Percentiles rank a stretch among this genome's conserved stretches.
phyloP scores from a whole-genome alignment of 2,113 vertebrate species.

The Tapirus terrestris region DNA sequence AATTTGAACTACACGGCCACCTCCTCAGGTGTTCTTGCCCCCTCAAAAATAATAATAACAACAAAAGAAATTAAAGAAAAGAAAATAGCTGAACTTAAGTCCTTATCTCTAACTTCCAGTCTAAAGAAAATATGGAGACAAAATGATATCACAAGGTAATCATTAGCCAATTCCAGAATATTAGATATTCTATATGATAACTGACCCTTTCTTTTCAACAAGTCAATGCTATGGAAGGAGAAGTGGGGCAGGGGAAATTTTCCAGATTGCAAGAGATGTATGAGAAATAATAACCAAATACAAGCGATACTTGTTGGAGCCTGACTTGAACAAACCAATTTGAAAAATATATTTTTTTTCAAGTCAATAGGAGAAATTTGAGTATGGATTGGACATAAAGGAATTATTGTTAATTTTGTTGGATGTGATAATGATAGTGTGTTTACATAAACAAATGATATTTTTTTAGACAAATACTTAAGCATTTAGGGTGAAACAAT shows the following conservation, averaged over 20 bases:
- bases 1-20: neutral
- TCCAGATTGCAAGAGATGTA: neutral
- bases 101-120: neutral
- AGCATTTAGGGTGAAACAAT: neutral
- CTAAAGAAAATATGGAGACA: neutral
- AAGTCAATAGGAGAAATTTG: neutral
- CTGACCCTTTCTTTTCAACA: neutral
- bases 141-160: neutral
- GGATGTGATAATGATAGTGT: neutral
- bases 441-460: neutral
- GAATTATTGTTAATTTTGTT: conserved; percentile 23
- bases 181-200: neutral
- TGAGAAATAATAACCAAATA: neutral
- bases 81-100: neutral
- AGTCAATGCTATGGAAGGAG: neutral
- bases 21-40: neutral
- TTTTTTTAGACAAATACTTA: neutral
- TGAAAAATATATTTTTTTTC: neutral
- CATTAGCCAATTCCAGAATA: neutral
- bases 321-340: neutral
- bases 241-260: neutral
- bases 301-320: neutral
- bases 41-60: too few relatives aligned
- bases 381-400: neutral
- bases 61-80: too few relatives aligned